These are phyloP conservation scores for Hirudinaria manillensis DNA, from an alignment of 2,888 invertebrate genomes.

Conservation along the genomic window DNA sequence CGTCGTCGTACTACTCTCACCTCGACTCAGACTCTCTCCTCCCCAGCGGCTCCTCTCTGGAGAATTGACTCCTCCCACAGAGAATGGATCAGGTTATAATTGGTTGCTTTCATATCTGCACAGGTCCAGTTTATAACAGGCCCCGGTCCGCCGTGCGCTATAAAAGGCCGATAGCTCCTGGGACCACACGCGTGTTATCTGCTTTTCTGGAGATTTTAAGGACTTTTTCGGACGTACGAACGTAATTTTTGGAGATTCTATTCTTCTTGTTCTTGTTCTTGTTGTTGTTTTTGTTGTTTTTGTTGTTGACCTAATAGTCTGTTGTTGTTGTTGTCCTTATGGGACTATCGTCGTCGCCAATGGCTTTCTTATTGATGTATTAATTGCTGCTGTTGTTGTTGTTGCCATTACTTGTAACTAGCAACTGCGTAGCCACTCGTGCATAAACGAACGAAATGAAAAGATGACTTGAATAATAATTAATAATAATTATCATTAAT, in stretches of 20 bases:
- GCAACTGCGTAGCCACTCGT: no score
- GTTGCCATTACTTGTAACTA: no score
- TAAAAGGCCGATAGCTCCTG: not conserved
- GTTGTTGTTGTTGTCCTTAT: not conserved
- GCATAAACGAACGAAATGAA: no score
- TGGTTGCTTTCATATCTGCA: slow-evolving; percentile 16
- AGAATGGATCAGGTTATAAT: slow-evolving; percentile 16
- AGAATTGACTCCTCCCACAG: slow-evolving; percentile 7
- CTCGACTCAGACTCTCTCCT: not conserved
- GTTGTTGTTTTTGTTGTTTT: not conserved
- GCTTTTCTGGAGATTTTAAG: not conserved
- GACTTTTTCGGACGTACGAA: no score
- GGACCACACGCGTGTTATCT: not conserved
- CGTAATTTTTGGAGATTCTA: no score
- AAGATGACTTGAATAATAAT: no score
- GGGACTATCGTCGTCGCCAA: not conserved
- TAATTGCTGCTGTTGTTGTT: no score
- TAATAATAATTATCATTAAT: no score
- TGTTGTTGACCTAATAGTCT: no score
- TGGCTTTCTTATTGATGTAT: not conserved
- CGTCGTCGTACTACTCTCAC: no score
- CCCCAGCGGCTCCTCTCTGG: not conserved
- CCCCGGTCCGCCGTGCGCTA: not conserved
- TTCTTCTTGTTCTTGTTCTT: not conserved
- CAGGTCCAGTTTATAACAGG: slow-evolving; percentile 10